phyloP scores from a whole-genome alignment of 2,797 vertebrate species.

The Pipistrellus kuhlii region DNA sequence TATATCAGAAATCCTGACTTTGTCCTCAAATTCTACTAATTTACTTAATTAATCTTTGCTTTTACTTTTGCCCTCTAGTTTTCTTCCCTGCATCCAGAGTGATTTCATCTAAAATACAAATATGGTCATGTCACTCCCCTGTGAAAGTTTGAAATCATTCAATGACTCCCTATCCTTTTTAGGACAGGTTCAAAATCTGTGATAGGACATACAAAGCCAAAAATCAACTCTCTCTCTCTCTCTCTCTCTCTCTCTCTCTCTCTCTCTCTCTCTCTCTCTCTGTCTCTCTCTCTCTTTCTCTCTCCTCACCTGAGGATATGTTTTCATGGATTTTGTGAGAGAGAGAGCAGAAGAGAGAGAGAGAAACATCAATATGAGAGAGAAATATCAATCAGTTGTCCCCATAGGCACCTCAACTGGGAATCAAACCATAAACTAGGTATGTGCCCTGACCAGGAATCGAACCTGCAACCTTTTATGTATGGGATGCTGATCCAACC shows the following conservation, averaged over 20 bases:
- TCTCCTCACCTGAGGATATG: not conserved
- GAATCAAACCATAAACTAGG: not conserved
- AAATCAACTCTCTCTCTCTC: not conserved
- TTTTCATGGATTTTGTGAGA: not conserved
- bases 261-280: not conserved
- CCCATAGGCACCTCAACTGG: not conserved
- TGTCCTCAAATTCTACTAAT: not conserved
- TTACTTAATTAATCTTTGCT: slow-evolving; percentile 41
- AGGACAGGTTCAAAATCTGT: not conserved
- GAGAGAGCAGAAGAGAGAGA: not conserved
- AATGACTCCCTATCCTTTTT: not conserved
- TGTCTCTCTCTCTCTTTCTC: accelerated
- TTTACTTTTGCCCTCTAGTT: slow-evolving; percentile 40
- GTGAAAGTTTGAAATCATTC: slow-evolving; percentile 36
- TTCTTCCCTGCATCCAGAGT: not conserved
- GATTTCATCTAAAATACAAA: slow-evolving; percentile 53
- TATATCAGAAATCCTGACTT: slow-evolving; percentile 2
- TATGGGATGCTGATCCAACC: not conserved
- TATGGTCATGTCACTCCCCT: not conserved
- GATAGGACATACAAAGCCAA: not conserved
- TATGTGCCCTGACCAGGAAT: not conserved
- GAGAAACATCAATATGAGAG: not conserved
- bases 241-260: too few species aligned
- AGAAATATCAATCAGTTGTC: not conserved
- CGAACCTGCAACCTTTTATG: not conserved